Base-by-base conservation (phyloP, 1,140 invertebrate genomes). In the Bradynema listronoti region DNA sequence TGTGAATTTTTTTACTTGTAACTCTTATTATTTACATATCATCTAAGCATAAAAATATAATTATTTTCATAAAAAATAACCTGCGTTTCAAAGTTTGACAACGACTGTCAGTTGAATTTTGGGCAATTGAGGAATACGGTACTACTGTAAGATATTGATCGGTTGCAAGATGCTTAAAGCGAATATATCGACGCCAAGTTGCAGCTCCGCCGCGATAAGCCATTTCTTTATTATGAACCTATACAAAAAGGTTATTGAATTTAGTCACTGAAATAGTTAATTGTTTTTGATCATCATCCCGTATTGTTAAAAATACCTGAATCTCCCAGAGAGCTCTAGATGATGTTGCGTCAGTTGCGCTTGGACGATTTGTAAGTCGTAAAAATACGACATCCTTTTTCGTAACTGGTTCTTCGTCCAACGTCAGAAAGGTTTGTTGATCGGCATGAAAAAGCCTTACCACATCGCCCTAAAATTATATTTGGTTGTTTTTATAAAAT, bases 321-420 rank as follows among this genome's bases (percentile, higher is more conserved):
- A 97, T 88, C 84, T 99, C 95, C 95, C 95, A 99, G 46, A 99
- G 82, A 16, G 95, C 95, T 81, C 98, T 96, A 68, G 91, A 96
- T 69, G 90, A 94, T 0, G 94, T 98, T 0, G 95, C 95, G 3
- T 92, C 87, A 0, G 93, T 94, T 1, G 95, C 94, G 47, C 91
- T 91, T 0, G 91, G 89, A 58, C 95, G 82, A 1, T 90, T 84
- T 19, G 85, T 86, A 36, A 83, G 83, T 62, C 84, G 67, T 7
- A 80, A 58, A 61, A 80, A 80, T 24, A 78, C 71, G 25, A 72
- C 69, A 46, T 78, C 75, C 24, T 69, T 81, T 65, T 82, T 77
- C 51, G 79, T 80, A 58, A 81, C 80, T 58, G 93, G 91, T 75
- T 95, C 93, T 75, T 95, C 90, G 80, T 99, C 94, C 86, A 97